Base-by-base conservation (phyloP, 2,888 invertebrate species). In the Pseudanteris insignis region DNA sequence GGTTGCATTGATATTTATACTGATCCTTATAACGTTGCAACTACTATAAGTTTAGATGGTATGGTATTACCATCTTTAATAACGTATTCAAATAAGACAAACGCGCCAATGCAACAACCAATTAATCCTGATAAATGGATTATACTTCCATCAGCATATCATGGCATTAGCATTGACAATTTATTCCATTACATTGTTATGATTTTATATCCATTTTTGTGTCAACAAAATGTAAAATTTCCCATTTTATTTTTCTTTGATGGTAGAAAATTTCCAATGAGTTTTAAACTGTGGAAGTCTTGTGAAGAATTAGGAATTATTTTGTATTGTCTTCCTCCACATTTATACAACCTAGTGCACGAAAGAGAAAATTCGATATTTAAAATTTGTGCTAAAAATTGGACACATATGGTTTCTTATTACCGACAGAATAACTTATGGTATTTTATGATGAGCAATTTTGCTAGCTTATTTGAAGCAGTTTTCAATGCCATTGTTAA, bases 181-280 rank as follows among this genome's bases (percentile, higher is more conserved):
- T 10, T 43, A 3, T 43, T 34, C 7, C 11, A 53, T 29, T 53
- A 53, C 25, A 29, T 53, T 6, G 24, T 34, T 1, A 34, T 34
- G 26, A 13, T 34, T 7, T 28, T 51, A 2, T 8, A 34, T 5
- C 41, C 51, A 13, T 41, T 33, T 26, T 18, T 51, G 3, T 8
- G 2, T 7, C 3, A 21, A 14, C 10, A 14, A 1, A 29, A 43
- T 6, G 9, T 25, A 1, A 36, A 37, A 25, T 43, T 43, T 8
- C 53, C 53, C 1, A n/a, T 53, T 11, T 2, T 53, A 6, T 3
- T 53, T 5, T 53, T 43, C 5, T 11, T 53, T 2, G 53, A 53
- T 24, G 53, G 43, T 4, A 36, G 30, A 3, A 43, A 43, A 3
- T 36, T 53, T 6, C 13, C 53, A 7, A 37, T 53, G 6, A 53